Percentiles rank a stretch among this genome's conserved stretches.
These are phyloP conservation scores for Eupleurogrammus muticus DNA, from an alignment of 2,797 vertebrate genomes.

Conservation along the genomic window DNA sequence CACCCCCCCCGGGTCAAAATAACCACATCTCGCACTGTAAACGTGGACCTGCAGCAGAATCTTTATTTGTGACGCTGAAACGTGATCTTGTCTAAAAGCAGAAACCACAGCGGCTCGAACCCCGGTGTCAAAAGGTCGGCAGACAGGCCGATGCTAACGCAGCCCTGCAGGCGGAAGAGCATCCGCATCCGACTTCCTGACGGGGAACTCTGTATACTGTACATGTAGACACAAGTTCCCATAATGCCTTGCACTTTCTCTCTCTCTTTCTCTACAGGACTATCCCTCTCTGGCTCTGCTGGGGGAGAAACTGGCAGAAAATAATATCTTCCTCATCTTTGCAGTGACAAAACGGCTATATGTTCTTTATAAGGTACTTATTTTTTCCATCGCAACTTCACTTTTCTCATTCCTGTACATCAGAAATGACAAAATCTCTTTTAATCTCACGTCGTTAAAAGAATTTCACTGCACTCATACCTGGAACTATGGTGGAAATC, in stretches of 20 bases:
- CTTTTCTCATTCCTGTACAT: not conserved
- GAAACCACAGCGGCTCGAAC: not conserved
- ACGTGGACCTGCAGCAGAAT: not conserved
- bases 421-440: not conserved
- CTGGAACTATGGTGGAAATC: conserved; percentile 97
- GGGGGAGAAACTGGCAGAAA: conserved; percentile 96
- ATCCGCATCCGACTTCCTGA: conserved; percentile 29
- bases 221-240: not conserved
- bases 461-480: conserved; percentile 96
- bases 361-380: conserved; percentile 93
- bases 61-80: conserved; percentile 5
- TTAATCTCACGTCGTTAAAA: conserved; percentile 52
- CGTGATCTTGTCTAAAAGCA: conserved; percentile 6
- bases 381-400: fast-evolving
- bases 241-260: not conserved
- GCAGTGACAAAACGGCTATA: conserved; percentile 94
- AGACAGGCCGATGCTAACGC: conserved; percentile 48
- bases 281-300: conserved; percentile 96
- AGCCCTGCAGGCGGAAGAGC: conserved; percentile 28
- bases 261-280: conserved; percentile 81
- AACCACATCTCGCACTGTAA: not conserved
- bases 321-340: conserved; percentile 97
- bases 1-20: not conserved
- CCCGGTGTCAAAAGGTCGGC: conserved; percentile 11
- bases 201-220: not conserved